Evolutionary conservation across 2,888 invertebrate genomes (phyloP).

Genomic region (Sphaerolaimus hirsutus): DNA sequence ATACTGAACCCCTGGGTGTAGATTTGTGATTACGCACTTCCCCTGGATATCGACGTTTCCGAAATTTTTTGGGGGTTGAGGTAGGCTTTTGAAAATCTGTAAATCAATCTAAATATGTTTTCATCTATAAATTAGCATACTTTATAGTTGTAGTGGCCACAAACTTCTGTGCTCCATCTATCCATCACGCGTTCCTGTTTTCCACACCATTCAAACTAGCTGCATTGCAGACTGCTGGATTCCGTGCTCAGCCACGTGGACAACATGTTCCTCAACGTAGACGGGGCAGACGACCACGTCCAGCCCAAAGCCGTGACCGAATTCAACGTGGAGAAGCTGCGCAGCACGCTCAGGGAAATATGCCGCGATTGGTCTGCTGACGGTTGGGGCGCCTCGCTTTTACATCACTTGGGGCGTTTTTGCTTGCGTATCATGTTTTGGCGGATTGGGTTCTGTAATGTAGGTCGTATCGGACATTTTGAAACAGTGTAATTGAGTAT

Average conservation of each 20-base stretch:
- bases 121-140: no score
- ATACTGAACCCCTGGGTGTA: no score
- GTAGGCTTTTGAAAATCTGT: no score
- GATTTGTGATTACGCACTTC: no score
- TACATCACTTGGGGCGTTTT: background rate
- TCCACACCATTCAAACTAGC: no score
- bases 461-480: no score
- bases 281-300: background rate
- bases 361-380: constrained; percentile 83
- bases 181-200: no score
- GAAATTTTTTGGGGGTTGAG: no score
- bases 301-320: constrained; percentile 1
- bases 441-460: background rate
- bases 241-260: background rate
- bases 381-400: constrained; percentile 39
- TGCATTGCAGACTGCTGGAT: background rate
- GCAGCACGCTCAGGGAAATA: constrained; percentile 74
- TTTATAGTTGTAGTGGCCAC: no score
- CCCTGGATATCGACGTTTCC: no score
- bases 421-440: background rate
- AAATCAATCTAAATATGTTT: no score
- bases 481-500: background rate
- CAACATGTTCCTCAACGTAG: background rate
- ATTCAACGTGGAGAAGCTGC: constrained; percentile 51
- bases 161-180: no score